Base-by-base conservation (phyloP, 1,140 invertebrate species). In the Mya arenaria region DNA sequence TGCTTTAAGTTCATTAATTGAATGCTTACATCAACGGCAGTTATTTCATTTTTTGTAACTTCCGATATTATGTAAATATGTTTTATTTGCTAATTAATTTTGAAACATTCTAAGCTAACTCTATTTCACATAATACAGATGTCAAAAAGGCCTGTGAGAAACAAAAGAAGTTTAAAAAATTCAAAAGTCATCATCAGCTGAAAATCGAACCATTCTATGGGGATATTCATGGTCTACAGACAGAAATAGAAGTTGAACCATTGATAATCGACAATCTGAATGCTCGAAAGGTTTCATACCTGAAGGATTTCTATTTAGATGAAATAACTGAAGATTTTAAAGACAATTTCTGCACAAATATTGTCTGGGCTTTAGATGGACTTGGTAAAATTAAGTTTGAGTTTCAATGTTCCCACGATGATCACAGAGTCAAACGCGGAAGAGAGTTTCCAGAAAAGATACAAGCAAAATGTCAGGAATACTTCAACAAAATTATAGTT, bases 241-340 rank as follows among this genome's bases (percentile, higher is more conserved):
- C 19, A 36, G 10, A 6, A 3, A 37, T 72, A n/a, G 52, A 68
- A 39, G 17, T 36, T 4, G 19, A 34, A 8, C 69, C 69, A 37
- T n/a, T 72, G 13, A 36, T 23, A 6, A n/a, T 72, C 4, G 44
- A 58, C n/a, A 32, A 56, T 56, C 55, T 56, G 25, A 52, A 72
- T 36, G 30, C 30, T 4, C 17, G 15, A 28, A 72, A 72, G 52
- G 17, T 72, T 15, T 36, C 23, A 15, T 72, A 30, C 36, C 30
- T 72, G 69, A 72, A 56, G 32, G 69, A 72, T n/a, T 71, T 71
- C 30, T 71, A 44, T 15, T 23, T 32, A 34, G 52, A 72, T n/a
- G n/a, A n/a, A 4, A 72, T 72, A n/a, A 52, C 55, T n/a, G n/a
- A 56, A 10, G 30, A 58, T 8, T 34, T 72, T 19, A 32, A 72